Evolutionary conservation across 1,140 invertebrate genomes (phyloP).

Genomic region (Halotydeus destructor): DNA sequence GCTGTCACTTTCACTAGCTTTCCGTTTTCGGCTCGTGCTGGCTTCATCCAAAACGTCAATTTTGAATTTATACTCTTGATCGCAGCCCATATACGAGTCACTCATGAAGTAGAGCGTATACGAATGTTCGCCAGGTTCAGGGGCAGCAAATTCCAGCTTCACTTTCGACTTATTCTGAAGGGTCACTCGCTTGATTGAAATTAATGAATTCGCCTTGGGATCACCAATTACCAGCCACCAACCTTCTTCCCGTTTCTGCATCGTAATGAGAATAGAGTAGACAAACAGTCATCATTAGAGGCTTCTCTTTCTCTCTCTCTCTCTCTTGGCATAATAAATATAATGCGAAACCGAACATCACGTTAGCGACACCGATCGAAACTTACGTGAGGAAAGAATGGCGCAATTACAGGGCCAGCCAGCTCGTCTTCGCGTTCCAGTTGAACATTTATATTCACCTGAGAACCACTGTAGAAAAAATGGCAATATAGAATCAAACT

Average conservation of each 20-base stretch:
- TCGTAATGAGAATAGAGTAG: conserved; percentile 14
- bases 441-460: conserved; percentile 68
- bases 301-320: background rate
- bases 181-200: conserved; percentile 87
- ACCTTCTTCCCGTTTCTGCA: conserved; percentile 86
- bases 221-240: conserved; percentile 99
- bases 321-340: background rate
- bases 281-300: conserved; percentile 15
- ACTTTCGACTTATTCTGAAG: conserved; percentile 27
- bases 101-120: conserved; percentile 98
- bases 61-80: conserved; percentile 80
- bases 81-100: conserved; percentile 92
- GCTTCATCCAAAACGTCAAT: conserved; percentile 42
- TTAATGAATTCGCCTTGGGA: conserved; percentile 70
- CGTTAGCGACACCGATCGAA: conserved; percentile 5
- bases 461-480: conserved; percentile 34
- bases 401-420: conserved; percentile 87
- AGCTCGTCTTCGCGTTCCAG: conserved; percentile 91
- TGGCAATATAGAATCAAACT: conserved; percentile 6
- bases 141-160: conserved; percentile 89
- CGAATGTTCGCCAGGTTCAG: conserved; percentile 49
- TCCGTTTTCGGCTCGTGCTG: background rate
- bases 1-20: conserved; percentile 6
- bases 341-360: background rate
- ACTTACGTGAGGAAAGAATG: conserved; percentile 76